A percentile compares a stretch with the other conserved stretches of the same genome.
Evolutionary conservation across 2,888 invertebrate genomes (phyloP).

Genomic region (Pherbina coryleti): DNA sequence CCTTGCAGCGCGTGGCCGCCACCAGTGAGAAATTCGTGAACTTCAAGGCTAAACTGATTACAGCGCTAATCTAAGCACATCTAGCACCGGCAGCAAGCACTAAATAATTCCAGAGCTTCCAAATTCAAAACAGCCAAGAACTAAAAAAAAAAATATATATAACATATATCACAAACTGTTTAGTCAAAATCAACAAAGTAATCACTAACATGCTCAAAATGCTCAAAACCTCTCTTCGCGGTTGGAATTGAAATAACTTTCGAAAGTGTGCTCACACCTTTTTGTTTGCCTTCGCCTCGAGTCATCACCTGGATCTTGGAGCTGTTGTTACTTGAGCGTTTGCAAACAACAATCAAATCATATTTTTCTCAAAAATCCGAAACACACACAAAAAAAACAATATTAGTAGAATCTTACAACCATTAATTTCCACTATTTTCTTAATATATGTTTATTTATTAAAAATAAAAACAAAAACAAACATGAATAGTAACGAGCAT

Average conservation of each 20-base stretch:
- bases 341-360: too few species aligned
- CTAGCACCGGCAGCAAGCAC: neutral
- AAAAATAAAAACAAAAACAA: too few species aligned
- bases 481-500: too few species aligned
- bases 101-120: neutral
- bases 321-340: too few species aligned
- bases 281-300: too few species aligned
- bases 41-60: slow-evolving; percentile 92
- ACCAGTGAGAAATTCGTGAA: slow-evolving; percentile 92
- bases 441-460: too few species aligned
- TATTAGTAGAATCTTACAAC: neutral
- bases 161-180: neutral
- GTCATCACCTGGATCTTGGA: too few species aligned
- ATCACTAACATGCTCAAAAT: neutral
- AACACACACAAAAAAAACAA: neutral
- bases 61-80: slow-evolving; percentile 81
- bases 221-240: neutral
- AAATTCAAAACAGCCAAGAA: neutral
- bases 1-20: slow-evolving; percentile 81
- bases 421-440: too few species aligned
- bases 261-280: neutral
- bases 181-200: neutral
- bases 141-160: neutral
- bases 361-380: too few species aligned
- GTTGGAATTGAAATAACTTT: neutral